Conservation (phyloP, 2,888 invertebrate species). For the Zele albiditarsus region DNA sequence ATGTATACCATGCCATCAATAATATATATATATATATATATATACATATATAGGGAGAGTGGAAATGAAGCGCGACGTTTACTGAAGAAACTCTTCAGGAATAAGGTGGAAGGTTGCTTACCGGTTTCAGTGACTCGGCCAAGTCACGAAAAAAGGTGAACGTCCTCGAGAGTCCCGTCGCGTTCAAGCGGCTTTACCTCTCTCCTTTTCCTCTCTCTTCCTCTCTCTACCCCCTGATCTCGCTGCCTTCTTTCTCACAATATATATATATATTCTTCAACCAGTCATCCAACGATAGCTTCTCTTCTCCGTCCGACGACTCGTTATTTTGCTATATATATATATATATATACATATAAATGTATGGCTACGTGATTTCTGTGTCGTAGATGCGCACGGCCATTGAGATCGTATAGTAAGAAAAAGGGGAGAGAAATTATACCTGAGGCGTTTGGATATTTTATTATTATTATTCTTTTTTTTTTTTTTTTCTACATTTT, state of each 20-base stretch:
- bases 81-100: not conserved
- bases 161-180: conserved; percentile 66
- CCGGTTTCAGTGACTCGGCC: conserved; percentile 61
- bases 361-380: conserved; percentile 13
- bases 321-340: not conserved
- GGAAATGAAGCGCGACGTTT: conserved; percentile 9
- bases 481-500: not conserved
- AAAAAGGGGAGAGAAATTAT: conserved; percentile 11
- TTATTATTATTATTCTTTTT: not conserved
- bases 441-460: not conserved
- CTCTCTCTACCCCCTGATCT: conserved; percentile 34
- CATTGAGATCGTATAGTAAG: conserved; percentile 3
- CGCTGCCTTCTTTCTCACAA: not conserved
- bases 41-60: not conserved
- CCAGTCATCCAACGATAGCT: conserved; percentile 35
- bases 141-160: conserved; percentile 72
- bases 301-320: not conserved
- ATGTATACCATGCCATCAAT: no score
- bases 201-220: conserved; percentile 33
- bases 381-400: not conserved
- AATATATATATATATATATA: not conserved
- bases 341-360: conserved; percentile 12
- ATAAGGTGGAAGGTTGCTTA: conserved; percentile 53
- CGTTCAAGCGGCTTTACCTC: conserved; percentile 33
- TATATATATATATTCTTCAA: conserved; percentile 6